phyloP scores from a whole-genome alignment of 2,888 invertebrate genomes.

The Trypoxylon attenuatum region DNA sequence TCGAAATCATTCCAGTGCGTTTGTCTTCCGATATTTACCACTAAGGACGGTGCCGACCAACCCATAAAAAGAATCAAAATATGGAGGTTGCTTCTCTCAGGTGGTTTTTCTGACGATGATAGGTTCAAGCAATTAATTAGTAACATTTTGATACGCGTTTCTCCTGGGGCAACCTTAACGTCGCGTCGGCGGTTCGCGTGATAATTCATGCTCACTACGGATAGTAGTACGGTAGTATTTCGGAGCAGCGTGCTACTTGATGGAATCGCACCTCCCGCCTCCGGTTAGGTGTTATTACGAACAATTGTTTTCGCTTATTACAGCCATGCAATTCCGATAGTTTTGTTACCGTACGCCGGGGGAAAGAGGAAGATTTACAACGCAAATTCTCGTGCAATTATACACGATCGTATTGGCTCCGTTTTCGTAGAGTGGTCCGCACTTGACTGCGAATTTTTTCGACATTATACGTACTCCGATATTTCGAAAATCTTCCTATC shows the following conservation, averaged over 20 bases:
- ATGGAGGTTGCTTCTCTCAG: too few species aligned
- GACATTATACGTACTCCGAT: too few species aligned
- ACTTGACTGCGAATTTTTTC: too few species aligned
- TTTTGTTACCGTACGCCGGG: too few species aligned
- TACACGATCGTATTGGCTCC: too few species aligned
- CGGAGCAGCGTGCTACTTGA: constrained; percentile 45
- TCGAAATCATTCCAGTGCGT: background rate
- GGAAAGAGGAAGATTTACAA: too few species aligned
- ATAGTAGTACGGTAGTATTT: constrained; percentile 51
- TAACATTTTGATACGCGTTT: too few species aligned
- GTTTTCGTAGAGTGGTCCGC: too few species aligned
- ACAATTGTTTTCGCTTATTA: constrained; percentile 58
- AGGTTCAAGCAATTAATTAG: too few species aligned
- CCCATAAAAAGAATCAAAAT: background rate
- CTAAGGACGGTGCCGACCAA: background rate
- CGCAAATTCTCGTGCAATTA: too few species aligned
- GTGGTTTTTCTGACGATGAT: too few species aligned
- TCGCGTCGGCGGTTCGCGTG: constrained; percentile 36
- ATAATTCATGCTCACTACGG: constrained; percentile 45
- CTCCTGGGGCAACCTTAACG: constrained; percentile 4
- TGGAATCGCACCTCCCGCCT: constrained; percentile 51
- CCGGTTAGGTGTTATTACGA: constrained; percentile 54
- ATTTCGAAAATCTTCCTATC: too few species aligned
- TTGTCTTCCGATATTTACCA: background rate
- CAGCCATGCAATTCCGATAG: constrained; percentile 39